Base-by-base conservation (phyloP, 37 sponge, comb jelly and placozoan genomes). In the Diacarnus erythraeanus region DNA sequence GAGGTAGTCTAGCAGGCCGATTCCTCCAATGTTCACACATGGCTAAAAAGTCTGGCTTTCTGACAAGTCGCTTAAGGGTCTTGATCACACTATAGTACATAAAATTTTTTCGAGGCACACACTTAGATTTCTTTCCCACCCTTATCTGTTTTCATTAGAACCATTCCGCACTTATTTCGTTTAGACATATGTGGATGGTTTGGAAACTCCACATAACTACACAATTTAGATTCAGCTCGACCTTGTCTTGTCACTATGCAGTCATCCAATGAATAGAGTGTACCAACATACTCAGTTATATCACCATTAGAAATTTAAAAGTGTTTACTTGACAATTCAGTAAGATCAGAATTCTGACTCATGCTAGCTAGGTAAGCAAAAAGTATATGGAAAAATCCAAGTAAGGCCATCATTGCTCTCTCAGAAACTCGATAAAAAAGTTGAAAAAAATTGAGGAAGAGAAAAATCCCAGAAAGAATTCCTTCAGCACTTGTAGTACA, bases 11-110 rank as follows among this genome's bases (percentile, higher is more conserved):
- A 47, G 51, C 6, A 15, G 51, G 51, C 12, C 51, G 51, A 12
- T 47, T 47, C 18, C 64, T 63, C 64, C 64, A 63, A 15, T 63
- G 64, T 15, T 63, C 64, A 63, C 64, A 63, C 31, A 30, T 63
- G 22, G 8, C 31, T 30, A 63, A n/a, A 29, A 63, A 63, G 31
- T 63, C 18, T 20, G 64, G 64, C 18, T 29, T 63, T 20, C 18
- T 63, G 8, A 29, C 20, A n/a, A 63, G 26, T 30, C 20, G 8
- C 6, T 8, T 15, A n/a, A 63, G 5, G 18, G 17, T n/a, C 18
- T 63, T 63, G 8, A 63, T 63, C 10, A 47, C 51, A 6, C 51
- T 47, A 47, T 47, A 12, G 51, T 47, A 47, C 12, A 47, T 47
- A 12, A 47, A 47, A 12, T 6, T 15, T 47, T 47, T 47, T 47